Evolutionary conservation across 2,888 invertebrate genomes (phyloP).

Genomic region (Ophion obscuratus): DNA sequence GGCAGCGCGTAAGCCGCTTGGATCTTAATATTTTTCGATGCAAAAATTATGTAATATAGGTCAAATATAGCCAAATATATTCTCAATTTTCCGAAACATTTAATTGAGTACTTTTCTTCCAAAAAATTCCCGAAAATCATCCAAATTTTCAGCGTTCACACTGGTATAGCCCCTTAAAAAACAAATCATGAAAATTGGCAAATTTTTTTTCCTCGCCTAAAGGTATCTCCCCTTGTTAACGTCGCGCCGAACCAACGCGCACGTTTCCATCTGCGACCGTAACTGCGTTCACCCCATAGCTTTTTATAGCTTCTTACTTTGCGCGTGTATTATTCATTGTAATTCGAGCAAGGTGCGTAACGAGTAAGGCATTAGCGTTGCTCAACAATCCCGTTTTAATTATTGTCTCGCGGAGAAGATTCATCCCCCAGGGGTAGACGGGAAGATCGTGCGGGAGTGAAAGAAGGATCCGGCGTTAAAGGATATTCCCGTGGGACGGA

Average conservation of each 20-base stretch:
- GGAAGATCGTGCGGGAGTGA: neutral
- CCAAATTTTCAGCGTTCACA: too few species aligned
- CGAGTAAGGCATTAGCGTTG: neutral
- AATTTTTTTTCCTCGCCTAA: too few species aligned
- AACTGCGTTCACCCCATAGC: neutral
- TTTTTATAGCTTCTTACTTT: constrained; percentile 7
- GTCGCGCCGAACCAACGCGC: neutral
- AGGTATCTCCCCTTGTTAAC: too few species aligned
- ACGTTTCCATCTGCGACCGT: neutral
- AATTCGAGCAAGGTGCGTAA: neutral
- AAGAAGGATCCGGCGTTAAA: constrained; percentile 4
- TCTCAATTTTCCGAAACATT: too few species aligned
- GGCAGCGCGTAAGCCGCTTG: too few species aligned
- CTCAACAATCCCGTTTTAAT: constrained; percentile 24
- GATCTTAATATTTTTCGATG: too few species aligned
- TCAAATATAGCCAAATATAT: too few species aligned
- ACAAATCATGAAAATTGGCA: too few species aligned
- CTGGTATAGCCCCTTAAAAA: too few species aligned
- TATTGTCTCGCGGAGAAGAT: constrained; percentile 2
- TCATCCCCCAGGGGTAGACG: constrained; percentile 6
- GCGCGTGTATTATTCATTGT: constrained; percentile 8
- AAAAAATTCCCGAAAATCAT: too few species aligned
- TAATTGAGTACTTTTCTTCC: too few species aligned
- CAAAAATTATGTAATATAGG: too few species aligned
- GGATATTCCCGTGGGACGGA: neutral